These are phyloP conservation scores for Ylistrum balloti DNA, from an alignment of 1,140 invertebrate species.

Conservation along the genomic window DNA sequence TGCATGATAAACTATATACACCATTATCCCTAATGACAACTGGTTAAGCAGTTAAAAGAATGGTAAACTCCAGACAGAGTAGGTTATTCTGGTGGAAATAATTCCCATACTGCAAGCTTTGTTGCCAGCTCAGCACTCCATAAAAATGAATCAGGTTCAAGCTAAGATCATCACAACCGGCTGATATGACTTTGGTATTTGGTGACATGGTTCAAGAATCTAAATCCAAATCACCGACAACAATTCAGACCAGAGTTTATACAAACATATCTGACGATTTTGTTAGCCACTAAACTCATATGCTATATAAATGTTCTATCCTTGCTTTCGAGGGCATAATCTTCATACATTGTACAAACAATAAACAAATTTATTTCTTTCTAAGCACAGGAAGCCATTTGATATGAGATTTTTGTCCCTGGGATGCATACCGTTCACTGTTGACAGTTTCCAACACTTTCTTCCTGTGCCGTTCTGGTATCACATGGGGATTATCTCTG, in stretches of 20 bases:
- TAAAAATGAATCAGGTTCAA: no score
- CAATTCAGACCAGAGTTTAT: neutral
- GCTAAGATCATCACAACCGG: no score
- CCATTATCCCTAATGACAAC: no score
- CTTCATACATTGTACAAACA: neutral
- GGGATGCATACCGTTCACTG: neutral
- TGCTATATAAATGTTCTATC: neutral
- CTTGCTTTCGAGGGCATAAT: neutral
- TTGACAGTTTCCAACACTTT: neutral
- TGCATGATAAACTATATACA: no score
- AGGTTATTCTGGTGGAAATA: no score
- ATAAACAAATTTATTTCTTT: slow-evolving; percentile 1
- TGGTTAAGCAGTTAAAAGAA: no score
- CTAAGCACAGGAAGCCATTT: neutral
- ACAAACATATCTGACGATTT: neutral
- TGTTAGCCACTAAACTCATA: neutral
- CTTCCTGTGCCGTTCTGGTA: neutral
- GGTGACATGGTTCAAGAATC: no score
- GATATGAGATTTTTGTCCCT: neutral
- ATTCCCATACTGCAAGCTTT: no score
- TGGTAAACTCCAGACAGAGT: no score
- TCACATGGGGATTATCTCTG: slow-evolving; percentile 2
- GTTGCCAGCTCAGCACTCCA: no score
- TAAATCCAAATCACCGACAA: neutral
- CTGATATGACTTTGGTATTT: no score